Base-by-base conservation (phyloP, 2,888 invertebrate genomes). In the Mesochorus sp. region DNA sequence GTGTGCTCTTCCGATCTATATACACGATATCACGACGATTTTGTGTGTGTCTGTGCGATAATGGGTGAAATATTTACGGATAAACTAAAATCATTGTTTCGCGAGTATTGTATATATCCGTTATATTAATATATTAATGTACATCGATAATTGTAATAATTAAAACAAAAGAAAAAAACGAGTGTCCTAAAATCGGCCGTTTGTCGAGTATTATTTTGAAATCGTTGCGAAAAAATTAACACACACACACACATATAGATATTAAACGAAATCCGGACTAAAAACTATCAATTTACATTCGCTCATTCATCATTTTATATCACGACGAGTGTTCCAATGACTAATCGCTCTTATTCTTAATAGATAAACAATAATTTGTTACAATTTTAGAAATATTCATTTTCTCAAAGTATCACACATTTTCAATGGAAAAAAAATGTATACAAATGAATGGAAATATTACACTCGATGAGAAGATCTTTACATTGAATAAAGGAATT, bases 51-150 rank as follows among this genome's bases (percentile, higher is more conserved):
- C 64, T 72, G 67, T 72, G 73, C 73, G 72, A 76, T 76, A 72
- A 37, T 76, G 57, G 72, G 34, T 49, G 34, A 78, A 64, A 64
- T 57, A 37, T 68, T 68, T 51, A 73, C 64, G 14, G 21, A 37
- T 12, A n/a, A 44, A 37, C 39, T 19, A 59, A 24, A 19, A 66
- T 55, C n/a, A 47, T 61, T 57, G 14, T 67, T 31, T 4, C 51
- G 74, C 34, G 74, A 64, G 21, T 70, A 74, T 74, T 73, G 78
- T 78, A 78, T 74, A 78, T 62, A 74, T 59, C 49, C 74, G 68
- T 74, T 70, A n/a, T n/a, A 70, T 64, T 74, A 77, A 76, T 66
- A 68, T 68, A 73, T 62, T 37, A 12, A 3, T 71, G 28, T 51
- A n/a, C 5, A n/a, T 31, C 24, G 21, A 59, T 49, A 28, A 76